Conservation (phyloP, 2,113 vertebrate species). For the Oreochromis aureus region DNA sequence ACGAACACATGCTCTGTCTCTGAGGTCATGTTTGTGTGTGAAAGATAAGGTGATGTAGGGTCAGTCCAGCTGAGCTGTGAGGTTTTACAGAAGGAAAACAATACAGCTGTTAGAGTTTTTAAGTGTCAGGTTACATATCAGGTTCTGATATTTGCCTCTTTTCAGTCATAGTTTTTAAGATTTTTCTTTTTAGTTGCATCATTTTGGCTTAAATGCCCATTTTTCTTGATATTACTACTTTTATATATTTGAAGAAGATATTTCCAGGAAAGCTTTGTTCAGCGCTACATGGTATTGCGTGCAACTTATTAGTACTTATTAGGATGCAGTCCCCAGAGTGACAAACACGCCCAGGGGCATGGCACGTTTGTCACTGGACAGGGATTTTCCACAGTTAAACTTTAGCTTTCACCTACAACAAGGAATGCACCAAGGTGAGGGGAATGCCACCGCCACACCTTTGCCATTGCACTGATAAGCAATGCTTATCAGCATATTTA, state of each 20-base stretch:
- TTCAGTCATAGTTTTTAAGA: accelerated
- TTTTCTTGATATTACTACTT: not conserved
- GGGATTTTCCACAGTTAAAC: not conserved
- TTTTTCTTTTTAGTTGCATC: not conserved
- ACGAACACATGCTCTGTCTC: not conserved
- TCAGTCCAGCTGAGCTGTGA: not conserved
- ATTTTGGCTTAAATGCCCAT: not conserved
- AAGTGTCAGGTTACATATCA: not conserved
- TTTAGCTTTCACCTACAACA: not conserved
- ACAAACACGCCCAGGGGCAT: not conserved
- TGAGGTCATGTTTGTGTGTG: not conserved
- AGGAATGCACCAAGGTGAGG: accelerated
- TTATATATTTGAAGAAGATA: not conserved
- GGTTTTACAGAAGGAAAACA: not conserved
- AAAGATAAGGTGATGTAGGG: not conserved
- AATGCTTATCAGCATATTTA: not conserved
- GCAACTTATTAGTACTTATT: not conserved
- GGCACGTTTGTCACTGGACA: not conserved
- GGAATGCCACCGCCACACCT: not conserved
- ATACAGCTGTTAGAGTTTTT: not conserved
- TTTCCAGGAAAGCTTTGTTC: not conserved
- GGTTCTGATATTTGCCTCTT: not conserved
- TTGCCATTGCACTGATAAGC: not conserved
- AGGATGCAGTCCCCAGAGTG: too few relatives aligned
- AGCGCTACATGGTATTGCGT: accelerated